Base-by-base conservation (phyloP, 2,113 vertebrate genomes). In the Martes martes region DNA sequence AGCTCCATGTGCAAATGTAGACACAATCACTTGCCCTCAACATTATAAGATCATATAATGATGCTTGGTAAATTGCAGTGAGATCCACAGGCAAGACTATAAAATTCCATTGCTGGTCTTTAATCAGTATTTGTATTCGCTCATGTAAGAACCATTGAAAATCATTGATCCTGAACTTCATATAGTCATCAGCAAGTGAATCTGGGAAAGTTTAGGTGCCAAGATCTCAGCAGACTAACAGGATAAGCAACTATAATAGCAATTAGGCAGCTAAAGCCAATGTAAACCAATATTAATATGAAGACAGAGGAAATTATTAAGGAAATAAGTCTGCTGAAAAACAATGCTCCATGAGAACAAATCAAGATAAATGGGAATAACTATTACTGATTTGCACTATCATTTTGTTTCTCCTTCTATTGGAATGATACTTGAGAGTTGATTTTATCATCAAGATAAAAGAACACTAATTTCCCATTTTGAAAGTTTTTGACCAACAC, bases 91-190 rank as follows among this genome's bases (percentile, higher is more conserved):
- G 95, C 89, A 96, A 91, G 92, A 55, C 36, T 59, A 69, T 63
- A 55, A 47, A 78, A 91, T 93, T 93, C 85, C 61, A 96, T 98
- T 95, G 81, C 78, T 67, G 82, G 88, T 80, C 88, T 96, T 96
- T 87, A 97, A 89, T 95, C 7, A 4, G 82, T 74, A 73, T 96
- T 94, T 96, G 73, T 97, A 93, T 55, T 90, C 86, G 81, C 67
- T 98, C 97, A 92, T 95, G 97, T 94, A 98, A 94, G 71, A 97
- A 90, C 94, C 59, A 96, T 91, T 98, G 94, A 96, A 96, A 98
- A 82, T 73, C 94, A 71, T 96, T 97, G 97, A 97, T 98, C 97
- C 94, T 80, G 86, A 98, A 94, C 97, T 97, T 94, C 93, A 80
- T 82, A 73, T 84, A 95, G 95, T 94, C 81, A 33, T 96, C 91